A percentile compares a stretch with the other conserved stretches of the same genome.
phyloP scores from a whole-genome alignment of 2,113 vertebrate genomes.

The Elephantulus edwardii region DNA sequence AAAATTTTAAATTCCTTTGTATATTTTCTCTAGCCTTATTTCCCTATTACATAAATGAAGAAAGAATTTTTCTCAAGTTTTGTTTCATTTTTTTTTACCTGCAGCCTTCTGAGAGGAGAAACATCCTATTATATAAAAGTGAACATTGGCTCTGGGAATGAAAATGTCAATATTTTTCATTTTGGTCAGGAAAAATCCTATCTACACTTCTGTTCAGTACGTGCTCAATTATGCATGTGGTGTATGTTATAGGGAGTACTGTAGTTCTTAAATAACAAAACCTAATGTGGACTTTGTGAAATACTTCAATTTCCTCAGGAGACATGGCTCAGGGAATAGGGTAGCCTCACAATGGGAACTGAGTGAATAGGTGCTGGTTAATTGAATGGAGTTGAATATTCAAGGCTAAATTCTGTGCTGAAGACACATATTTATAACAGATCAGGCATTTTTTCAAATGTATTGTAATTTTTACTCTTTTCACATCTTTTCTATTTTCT shows the following conservation, averaged over 20 bases:
- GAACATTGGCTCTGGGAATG: not conserved
- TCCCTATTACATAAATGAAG: not conserved
- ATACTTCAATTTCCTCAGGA: not conserved
- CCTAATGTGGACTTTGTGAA: not conserved
- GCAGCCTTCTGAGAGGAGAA: not conserved
- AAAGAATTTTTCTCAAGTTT: not conserved
- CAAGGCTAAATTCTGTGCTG: too few relatives aligned
- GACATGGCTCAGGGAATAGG: too few relatives aligned
- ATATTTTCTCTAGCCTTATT: not conserved
- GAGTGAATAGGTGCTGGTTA: too few relatives aligned
- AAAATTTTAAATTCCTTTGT: too few relatives aligned
- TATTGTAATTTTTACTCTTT: too few relatives aligned
- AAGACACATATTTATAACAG: too few relatives aligned
- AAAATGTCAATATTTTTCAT: not conserved
- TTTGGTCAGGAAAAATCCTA: not conserved
- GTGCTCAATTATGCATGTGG: not conserved
- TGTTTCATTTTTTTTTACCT: not conserved
- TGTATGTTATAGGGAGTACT: not conserved
- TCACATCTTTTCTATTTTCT: too few relatives aligned
- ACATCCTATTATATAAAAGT: not conserved
- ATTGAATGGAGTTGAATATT: too few relatives aligned
- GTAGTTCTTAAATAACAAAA: not conserved
- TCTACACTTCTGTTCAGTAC: not conserved
- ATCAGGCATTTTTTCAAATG: too few relatives aligned
- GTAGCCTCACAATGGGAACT: too few relatives aligned